Conservation (phyloP, 2,113 vertebrate species). For the Sinocyclocheilus maitianheensis region DNA sequence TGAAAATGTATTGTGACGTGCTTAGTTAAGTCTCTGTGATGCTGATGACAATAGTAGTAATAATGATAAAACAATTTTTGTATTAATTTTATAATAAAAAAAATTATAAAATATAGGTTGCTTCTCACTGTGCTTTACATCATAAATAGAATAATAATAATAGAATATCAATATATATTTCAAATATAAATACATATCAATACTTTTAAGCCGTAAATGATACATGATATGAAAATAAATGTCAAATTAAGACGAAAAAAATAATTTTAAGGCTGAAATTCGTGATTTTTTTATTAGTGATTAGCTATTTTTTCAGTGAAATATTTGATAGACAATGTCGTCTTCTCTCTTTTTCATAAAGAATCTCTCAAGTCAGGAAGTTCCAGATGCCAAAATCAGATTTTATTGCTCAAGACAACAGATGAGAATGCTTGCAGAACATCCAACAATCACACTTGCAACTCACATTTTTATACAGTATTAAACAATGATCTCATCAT, state of each 20-base stretch:
- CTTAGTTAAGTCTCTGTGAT: no score
- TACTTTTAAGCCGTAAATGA: neutral
- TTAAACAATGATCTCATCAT: no score
- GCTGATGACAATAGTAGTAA: neutral
- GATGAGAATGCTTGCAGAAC: neutral
- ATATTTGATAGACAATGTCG: neutral
- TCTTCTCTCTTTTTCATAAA: neutral
- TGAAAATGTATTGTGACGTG: neutral
- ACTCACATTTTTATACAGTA: neutral
- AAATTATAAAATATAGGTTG: neutral
- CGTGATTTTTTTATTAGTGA: neutral
- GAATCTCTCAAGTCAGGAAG: neutral
- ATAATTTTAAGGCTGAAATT: neutral
- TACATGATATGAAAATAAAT: neutral
- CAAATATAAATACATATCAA: neutral
- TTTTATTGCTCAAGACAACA: neutral
- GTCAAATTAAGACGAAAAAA: neutral
- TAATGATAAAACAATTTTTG: neutral
- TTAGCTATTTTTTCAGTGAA: neutral
- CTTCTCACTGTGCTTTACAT: neutral
- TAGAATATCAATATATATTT: neutral
- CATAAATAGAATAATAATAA: neutral
- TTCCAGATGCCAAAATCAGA: neutral
- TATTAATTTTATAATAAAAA: neutral
- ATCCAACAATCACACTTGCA: neutral